Evolutionary conservation across 1,140 invertebrate species (phyloP), one percentile per base, ranked within the genome.

Genomic region (Saccostrea glomerata): DNA sequence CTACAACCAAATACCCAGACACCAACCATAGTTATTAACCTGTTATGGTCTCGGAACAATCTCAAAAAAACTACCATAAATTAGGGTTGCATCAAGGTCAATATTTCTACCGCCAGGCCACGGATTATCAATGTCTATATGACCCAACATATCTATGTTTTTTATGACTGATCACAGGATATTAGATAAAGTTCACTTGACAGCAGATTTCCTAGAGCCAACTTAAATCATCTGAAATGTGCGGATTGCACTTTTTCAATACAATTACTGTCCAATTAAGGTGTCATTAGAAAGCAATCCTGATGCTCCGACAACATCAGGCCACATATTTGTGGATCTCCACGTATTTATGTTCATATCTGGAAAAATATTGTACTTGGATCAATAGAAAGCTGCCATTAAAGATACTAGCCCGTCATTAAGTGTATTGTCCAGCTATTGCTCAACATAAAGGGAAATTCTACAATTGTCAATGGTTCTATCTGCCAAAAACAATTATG

Each of bases 251-350:
- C 70, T 77, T 77, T 77, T 77, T 77, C 70, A 17, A 77, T 77
- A 77, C 70, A 77, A 77, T 77, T 77, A 30, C 30, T 25, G 25
- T 77, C 30, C 70, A 77, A 77, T 77, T 77, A 36, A 30, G 70
- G 70, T 77, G 70, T 77, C 70, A 77, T 77, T 77, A 77, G 70
- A 77, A 77, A 77, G 70, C 70, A 77, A 77, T 77, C 70, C 70
- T 17, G 70, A 77, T 77, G 70, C 70, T 77, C 70, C 25, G 70
- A 77, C 70, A 77, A 77, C 25, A 30, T 77, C 70, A 25, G 30
- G 70, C 3, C 70, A 25, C 70, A 77, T 77, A 77, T 77, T 77
- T 77, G 70, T 77, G 70, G 70, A 30, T 25, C 23, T 77, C 25
- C 70, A 77, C 25, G 15, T 77, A 77, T 40, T 77, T 77, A 77